Evolutionary conservation across 2,797 vertebrate species (phyloP), one percentile per base, ranked within the genome.

Genomic region (Fundulus diaphanus): DNA sequence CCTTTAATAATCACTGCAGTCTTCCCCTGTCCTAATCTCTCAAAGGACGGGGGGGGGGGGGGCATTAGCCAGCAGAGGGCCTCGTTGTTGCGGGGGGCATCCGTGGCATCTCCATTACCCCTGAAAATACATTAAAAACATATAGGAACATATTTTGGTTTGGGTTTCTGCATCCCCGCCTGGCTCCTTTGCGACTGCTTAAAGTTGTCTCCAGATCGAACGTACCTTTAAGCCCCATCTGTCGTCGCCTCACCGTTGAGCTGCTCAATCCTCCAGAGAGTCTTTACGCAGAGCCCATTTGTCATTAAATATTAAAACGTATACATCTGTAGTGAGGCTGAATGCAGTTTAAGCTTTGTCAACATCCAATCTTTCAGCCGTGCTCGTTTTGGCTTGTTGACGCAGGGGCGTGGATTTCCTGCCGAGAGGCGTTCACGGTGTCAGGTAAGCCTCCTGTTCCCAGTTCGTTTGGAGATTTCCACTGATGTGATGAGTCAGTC

Each of bases 1-100:
- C 91, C 92, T 91, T 90, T 78, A 85, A 85, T 86, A 90, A 92
- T 90, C 79, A 74, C 80, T 78, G 74, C 76, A 72, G 76, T 80
- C 72, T 91, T 86, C 83, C 81, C 75, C 79, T 70, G 56, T 51
- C 76, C 79, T 84, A 89, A 87, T 89, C 87, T 91, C 85, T 78
- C 86, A 78, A 65, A 85, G 78, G 82, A 87, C 72, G 73, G n/a
- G n/a, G n/a, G n/a, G n/a, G n/a, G n/a, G n/a, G 86, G 77, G 78
- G 73, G 81, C 85, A 89, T 87, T 88, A 87, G 86, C 78, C 82
- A 1, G 29, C 31, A 49, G 73, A 78, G 68, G 61, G 79, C 70
- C 74, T 77, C 33, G 40, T 67, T 84, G 76, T 76, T 69, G 52
- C 70, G 61, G 48, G 85, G 63, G 87, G 76, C 79, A 80, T 88